Base-by-base conservation (phyloP, 2,113 vertebrate species). In the Anas platyrhynchos region DNA sequence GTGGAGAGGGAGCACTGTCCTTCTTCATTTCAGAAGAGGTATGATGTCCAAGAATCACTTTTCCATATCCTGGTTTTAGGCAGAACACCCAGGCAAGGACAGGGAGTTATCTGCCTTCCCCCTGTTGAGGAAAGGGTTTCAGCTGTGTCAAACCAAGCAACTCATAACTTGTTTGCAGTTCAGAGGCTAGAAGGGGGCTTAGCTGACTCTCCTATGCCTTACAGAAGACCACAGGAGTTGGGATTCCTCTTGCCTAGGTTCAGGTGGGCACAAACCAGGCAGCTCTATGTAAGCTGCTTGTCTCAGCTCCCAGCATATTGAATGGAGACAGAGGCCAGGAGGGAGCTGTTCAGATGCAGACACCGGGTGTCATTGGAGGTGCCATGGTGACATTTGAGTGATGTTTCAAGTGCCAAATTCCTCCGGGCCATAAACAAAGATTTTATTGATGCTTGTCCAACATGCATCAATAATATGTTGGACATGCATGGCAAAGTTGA, bases 101-200 rank as follows among this genome's bases (percentile, higher is more conserved):
- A 41, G 38, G 38, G 16, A 65, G 16, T 26, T 29, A 14, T 20
- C 36, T 31, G 17, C 27, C 6, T 43, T 66, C 8, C 27, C 38
- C 63, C 63, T 66, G 27, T 11, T 20, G 27, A 43, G 38, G 26
- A 7, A 23, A 68, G 31, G 8, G 13, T n/a, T 14, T 11, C 21
- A 10, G 6, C 29, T 23, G 21, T n/a, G 16, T 23, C 9, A 16
- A 25, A 16, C 4, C 3, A 16, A 9, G 2, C 9, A 7, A 25
- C 22, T 23, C 31, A 32, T 38, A 38, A 11, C 13, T 31, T 6
- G 3, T 48, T 68, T 32, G 13, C 26, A 17, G 5, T 23, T 21
- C 22, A 23, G 8, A n/a, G 8, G 22, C 14, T 16, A 6, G n/a
- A 38, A 41, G 25, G 34, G 7, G 62, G 16, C 6, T 27, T 16